A percentile compares a stretch with the other conserved stretches of the same genome.
Evolutionary conservation across 2,888 invertebrate species (phyloP).

Genomic region (Cheilosia impressa): DNA sequence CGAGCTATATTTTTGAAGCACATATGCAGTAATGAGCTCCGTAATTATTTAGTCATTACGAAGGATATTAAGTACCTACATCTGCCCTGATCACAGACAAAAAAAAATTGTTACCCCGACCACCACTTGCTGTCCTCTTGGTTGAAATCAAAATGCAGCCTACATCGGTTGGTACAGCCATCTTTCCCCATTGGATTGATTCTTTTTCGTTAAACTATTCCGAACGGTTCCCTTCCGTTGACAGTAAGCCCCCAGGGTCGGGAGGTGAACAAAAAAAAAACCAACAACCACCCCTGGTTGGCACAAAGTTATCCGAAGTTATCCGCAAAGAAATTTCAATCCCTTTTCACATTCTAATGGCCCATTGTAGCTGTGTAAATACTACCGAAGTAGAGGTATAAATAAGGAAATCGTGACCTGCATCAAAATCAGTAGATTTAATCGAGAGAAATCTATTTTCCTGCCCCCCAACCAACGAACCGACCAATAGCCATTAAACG

Average conservation of each 20-base stretch:
- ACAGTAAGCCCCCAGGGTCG: neutral
- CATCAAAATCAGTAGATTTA: conserved; percentile 55
- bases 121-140: neutral
- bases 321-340: conserved; percentile 16
- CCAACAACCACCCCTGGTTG: neutral
- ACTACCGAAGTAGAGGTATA: conserved; percentile 41
- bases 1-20: too few species aligned
- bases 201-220: neutral
- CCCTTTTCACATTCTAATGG: conserved; percentile 34
- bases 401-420: conserved; percentile 64
- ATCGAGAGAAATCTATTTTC: conserved; percentile 48
- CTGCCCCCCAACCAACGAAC: conserved; percentile 21
- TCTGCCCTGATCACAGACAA: too few species aligned
- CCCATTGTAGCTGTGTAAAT: conserved; percentile 26
- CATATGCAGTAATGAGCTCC: too few species aligned
- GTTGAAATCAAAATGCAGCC: conserved; percentile 46
- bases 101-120: too few species aligned
- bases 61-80: too few species aligned
- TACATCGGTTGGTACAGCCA: neutral
- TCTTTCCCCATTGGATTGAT: neutral
- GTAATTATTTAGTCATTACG: too few species aligned
- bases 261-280: neutral
- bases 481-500: conserved; percentile 36
- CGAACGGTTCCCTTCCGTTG: conserved; percentile 1
- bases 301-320: conserved; percentile 22